phyloP scores from a whole-genome alignment of 2,888 invertebrate genomes.

The Cephus spinipes region DNA sequence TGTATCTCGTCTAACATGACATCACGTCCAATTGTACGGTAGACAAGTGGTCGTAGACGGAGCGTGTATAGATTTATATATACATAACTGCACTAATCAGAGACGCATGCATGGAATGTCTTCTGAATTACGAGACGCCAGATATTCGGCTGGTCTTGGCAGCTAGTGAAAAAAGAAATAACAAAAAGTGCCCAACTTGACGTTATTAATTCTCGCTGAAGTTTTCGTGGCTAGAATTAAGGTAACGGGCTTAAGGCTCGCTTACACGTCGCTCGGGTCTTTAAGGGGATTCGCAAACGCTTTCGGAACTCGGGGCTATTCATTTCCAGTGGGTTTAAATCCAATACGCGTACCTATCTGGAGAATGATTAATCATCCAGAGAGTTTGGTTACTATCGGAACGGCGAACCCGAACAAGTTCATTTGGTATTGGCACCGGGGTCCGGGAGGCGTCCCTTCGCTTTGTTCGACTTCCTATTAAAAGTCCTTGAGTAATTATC shows the following conservation, averaged over 20 bases:
- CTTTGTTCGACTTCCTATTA: background rate
- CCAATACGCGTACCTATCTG: conserved; percentile 1
- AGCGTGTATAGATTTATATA: too few species aligned
- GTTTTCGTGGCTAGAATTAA: background rate
- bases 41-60: too few species aligned
- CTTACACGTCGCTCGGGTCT: background rate
- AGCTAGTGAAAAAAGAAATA: too few species aligned
- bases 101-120: too few species aligned
- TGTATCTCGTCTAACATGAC: too few species aligned
- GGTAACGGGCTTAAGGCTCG: background rate
- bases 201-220: background rate
- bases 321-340: background rate
- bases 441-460: background rate
- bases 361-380: conserved; percentile 1
- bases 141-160: too few species aligned
- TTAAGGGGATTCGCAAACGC: background rate
- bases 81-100: too few species aligned
- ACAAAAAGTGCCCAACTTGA: too few species aligned
- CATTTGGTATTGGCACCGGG: background rate
- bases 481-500: too few species aligned
- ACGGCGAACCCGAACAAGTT: background rate
- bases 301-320: background rate
- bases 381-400: background rate
- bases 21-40: too few species aligned
- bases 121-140: too few species aligned